Base-by-base conservation (phyloP, 2,113 vertebrate genomes). In the Elanoides forficatus region DNA sequence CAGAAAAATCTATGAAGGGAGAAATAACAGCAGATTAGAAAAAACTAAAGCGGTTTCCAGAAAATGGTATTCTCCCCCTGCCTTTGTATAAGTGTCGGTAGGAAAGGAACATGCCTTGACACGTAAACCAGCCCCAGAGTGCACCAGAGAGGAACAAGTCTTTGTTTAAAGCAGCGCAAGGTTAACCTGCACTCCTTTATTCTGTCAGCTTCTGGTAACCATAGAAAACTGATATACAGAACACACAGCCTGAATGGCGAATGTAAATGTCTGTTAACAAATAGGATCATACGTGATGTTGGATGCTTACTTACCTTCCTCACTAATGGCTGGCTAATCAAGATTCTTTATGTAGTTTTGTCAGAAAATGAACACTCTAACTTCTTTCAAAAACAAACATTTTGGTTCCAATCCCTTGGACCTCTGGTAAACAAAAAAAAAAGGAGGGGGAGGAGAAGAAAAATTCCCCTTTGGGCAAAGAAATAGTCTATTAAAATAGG, bases 281-380 rank as follows among this genome's bases (percentile, higher is more conserved):
- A 25, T 18, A 36, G 40, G 47, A 6, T 25, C 3, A 1, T 11
- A 38, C 0, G 3, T 4, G 1, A 1, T 2, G 10, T 15, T 67
- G 84, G 70, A 2, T 5, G 9, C 83, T 73, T 45, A 8, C 40
- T 23, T 42, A 55, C 86, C 78, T 83, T 67, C 65, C 94, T 76
- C 34, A 10, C 26, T 50, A 7, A 8, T 0, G 7, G 8, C 0
- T 30, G 52, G 42, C 26, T 21, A 13, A 67, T 23, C 10, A 2
- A 3, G 0, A 11, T 8, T 25, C 63, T 59, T 78, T 5, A 12
- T 9, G 48, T 10, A n/a, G 45, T 15, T 66, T 9, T 12, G 21
- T 6, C 27, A 42, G 5, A 62, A 65, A 92, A 86, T 0, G 0
- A 72, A n/a, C 48, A 1, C 18, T 9, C 2, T 7, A 16, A 25